Evolutionary conservation across 2,888 invertebrate genomes (phyloP).

Genomic region (Cyclophora albipunctata): DNA sequence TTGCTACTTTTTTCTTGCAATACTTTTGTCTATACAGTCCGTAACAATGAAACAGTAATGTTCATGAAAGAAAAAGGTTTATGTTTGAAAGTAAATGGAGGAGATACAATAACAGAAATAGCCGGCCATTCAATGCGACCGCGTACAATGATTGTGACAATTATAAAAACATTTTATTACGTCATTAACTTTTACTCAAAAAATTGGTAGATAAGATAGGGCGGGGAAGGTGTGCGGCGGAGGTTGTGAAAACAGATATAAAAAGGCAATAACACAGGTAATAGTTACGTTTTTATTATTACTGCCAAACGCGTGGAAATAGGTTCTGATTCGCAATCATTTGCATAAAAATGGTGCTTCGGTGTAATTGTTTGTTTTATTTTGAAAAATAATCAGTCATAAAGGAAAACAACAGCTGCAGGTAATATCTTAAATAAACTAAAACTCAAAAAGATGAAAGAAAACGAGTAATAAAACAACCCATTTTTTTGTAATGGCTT

Average conservation of each 20-base stretch:
- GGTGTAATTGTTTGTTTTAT: no score
- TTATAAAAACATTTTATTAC: conserved; percentile 32
- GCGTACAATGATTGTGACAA: conserved; percentile 21
- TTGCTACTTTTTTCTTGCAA: not conserved
- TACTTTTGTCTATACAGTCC: not conserved
- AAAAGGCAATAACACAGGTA: conserved; percentile 4
- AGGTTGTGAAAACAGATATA: conserved; percentile 11
- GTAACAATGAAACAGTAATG: conserved; percentile 6
- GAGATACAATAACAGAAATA: conserved; percentile 13
- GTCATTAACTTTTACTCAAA: conserved; percentile 32
- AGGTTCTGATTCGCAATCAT: no score
- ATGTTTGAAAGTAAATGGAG: not conserved
- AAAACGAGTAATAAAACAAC: no score
- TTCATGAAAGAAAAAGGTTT: not conserved
- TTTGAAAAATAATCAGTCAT: no score
- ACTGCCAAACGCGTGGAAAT: no score
- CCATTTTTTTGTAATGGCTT: no score
- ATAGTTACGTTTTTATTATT: conserved; percentile 9
- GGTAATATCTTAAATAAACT: no score
- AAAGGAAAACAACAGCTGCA: no score
- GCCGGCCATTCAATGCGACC: conserved; percentile 15
- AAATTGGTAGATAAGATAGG: conserved; percentile 23
- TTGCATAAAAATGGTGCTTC: no score
- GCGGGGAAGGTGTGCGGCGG: conserved; percentile 11
- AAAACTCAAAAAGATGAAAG: no score